These are phyloP conservation scores for Crenichthys baileyi DNA, from an alignment of 2,797 vertebrate genomes.

Conservation along the genomic window DNA sequence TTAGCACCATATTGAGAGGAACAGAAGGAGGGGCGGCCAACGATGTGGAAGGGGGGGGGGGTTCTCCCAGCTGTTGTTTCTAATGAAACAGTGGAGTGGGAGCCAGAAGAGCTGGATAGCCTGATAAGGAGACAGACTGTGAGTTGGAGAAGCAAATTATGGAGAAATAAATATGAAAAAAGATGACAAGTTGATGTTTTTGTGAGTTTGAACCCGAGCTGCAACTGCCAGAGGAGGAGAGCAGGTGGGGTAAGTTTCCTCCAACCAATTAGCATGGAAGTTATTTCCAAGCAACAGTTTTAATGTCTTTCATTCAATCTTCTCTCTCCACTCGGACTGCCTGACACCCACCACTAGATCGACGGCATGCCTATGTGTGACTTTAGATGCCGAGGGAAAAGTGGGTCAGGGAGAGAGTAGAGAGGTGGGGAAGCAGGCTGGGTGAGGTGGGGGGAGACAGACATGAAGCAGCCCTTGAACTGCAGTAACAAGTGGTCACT, in stretches of 20 bases:
- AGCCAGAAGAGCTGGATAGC: constrained; percentile 22
- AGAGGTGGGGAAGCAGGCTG: constrained; percentile 54
- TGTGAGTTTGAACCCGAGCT: constrained; percentile 44
- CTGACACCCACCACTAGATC: constrained; percentile 62
- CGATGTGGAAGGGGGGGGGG: constrained; percentile 47
- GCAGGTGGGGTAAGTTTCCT: constrained; percentile 57
- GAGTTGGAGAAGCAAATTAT: constrained; percentile 42
- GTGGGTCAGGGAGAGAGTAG: constrained; percentile 68
- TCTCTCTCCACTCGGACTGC: constrained; percentile 20
- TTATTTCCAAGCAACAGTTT: constrained; percentile 41
- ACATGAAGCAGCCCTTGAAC: constrained; percentile 66
- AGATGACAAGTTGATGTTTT: constrained; percentile 32
- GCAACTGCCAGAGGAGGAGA: constrained; percentile 45
- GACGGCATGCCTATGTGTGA: constrained; percentile 55
- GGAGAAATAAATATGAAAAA: constrained; percentile 27
- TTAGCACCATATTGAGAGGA: constrained; percentile 79
- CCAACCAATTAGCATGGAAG: constrained; percentile 45
- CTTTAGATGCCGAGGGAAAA: constrained; percentile 75
- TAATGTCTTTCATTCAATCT: constrained; percentile 28
- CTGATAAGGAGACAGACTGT: constrained; percentile 26
- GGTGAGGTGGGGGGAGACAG: constrained; percentile 60
- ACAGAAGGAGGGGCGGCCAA: constrained; percentile 55
- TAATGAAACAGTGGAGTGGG: constrained; percentile 50
- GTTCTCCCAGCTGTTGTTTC: constrained; percentile 65
- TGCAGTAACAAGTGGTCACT: constrained; percentile 74